Evolutionary conservation across 2,888 invertebrate species (phyloP).

Genomic region (Cacoxenus indagator): DNA sequence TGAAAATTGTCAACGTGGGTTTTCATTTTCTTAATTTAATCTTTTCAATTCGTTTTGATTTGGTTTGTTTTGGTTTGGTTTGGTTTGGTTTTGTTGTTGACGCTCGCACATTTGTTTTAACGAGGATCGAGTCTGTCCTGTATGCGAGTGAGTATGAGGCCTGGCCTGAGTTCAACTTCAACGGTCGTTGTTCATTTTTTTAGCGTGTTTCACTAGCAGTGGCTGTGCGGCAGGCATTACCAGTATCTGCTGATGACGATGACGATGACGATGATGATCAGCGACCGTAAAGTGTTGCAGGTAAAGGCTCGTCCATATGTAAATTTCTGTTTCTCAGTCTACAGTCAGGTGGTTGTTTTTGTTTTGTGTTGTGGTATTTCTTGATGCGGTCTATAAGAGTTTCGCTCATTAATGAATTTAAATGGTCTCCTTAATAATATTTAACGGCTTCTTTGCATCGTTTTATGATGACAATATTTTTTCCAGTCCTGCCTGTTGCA

Average conservation of each 20-base stretch:
- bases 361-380: slow-evolving; percentile 33
- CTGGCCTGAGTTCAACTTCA: slow-evolving; percentile 18
- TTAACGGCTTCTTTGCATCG: slow-evolving; percentile 69
- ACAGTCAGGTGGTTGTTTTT: slow-evolving; percentile 16
- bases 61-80: slow-evolving; percentile 36
- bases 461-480: slow-evolving; percentile 70
- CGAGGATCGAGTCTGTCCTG: slow-evolving; percentile 42
- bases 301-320: slow-evolving; percentile 53
- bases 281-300: slow-evolving; percentile 46
- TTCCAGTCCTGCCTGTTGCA: slow-evolving; percentile 23
- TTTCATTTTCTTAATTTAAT: slow-evolving; percentile 65
- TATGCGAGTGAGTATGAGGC: neutral
- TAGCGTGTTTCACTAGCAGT: neutral
- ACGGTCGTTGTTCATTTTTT: slow-evolving; percentile 59
- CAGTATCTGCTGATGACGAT: neutral
- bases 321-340: slow-evolving; percentile 43
- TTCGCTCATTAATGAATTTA: slow-evolving; percentile 71
- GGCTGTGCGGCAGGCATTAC: neutral
- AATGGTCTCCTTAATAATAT: slow-evolving; percentile 70
- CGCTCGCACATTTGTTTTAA: slow-evolving; percentile 52
- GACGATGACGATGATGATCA: slow-evolving; percentile 9
- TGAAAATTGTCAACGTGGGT: slow-evolving; percentile 65
- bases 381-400: too few species aligned
- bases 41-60: neutral
- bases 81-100: slow-evolving; percentile 43